A percentile compares a stretch with the other conserved stretches of the same genome.
phyloP scores from a whole-genome alignment of 2,888 invertebrate genomes.

The Macaria liturata region DNA sequence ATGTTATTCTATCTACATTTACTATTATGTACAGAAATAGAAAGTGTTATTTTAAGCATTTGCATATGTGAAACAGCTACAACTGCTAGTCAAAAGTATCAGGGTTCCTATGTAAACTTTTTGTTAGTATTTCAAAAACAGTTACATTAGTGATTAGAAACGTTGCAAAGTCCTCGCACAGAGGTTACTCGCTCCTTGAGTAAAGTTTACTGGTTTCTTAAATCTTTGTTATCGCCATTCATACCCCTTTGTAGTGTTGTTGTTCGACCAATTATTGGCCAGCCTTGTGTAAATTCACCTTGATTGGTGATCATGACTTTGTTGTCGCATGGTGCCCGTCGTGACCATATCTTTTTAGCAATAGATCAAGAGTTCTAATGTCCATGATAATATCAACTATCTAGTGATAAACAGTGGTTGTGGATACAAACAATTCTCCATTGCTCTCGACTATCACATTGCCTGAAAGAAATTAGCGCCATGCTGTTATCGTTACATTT shows the following conservation, averaged over 20 bases:
- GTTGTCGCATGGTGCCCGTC: constrained; percentile 20
- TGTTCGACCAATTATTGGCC: constrained; percentile 9
- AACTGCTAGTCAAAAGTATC: no score
- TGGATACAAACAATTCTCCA: constrained; percentile 10
- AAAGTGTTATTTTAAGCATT: no score
- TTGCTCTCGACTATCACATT: background rate
- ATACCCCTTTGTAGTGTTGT: background rate
- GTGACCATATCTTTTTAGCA: constrained; percentile 31
- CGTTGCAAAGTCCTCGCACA: background rate
- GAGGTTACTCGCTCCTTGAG: background rate
- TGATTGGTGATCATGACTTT: constrained; percentile 25
- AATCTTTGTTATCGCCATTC: constrained; percentile 8
- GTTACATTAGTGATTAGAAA: no score
- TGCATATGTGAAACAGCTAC: no score
- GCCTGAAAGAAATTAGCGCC: constrained; percentile 49
- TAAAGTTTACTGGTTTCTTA: constrained; percentile 1
- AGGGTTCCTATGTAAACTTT: no score
- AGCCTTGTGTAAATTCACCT: constrained; percentile 23
- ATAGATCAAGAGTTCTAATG: constrained; percentile 23
- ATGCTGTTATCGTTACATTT: constrained; percentile 36
- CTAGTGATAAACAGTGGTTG: constrained; percentile 32
- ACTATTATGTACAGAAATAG: no score
- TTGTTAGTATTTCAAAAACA: no score
- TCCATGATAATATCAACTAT: constrained; percentile 15
- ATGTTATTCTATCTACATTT: no score